phyloP scores from a whole-genome alignment of 2,888 invertebrate species.

The Tachina fera region DNA sequence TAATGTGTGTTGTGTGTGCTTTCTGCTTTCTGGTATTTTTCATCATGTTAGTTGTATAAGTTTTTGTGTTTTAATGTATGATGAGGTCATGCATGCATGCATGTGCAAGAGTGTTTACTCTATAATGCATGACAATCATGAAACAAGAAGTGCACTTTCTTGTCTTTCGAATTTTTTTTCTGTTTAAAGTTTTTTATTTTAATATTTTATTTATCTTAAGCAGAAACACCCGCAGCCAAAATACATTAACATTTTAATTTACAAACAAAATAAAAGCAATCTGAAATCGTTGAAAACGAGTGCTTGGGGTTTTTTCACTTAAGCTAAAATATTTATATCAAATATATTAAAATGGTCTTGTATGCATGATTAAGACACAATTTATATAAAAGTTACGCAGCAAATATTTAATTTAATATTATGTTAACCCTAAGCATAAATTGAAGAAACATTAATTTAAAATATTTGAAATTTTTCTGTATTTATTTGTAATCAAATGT shows the following conservation, averaged over 20 bases:
- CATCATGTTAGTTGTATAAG: conserved; percentile 42
- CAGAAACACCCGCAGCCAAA: conserved; percentile 54
- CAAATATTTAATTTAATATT: too few species aligned
- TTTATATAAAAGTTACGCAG: background rate
- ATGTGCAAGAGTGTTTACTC: conserved; percentile 31
- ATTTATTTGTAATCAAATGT: too few species aligned
- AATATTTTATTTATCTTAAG: conserved; percentile 27
- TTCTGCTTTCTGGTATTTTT: background rate
- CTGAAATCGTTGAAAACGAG: background rate
- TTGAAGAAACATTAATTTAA: background rate
- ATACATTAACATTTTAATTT: conserved; percentile 52
- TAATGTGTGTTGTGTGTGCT: conserved; percentile 13
- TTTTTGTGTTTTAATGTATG: conserved; percentile 52
- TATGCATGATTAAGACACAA: too few species aligned
- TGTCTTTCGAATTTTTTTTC: conserved; percentile 49
- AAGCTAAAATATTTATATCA: background rate
- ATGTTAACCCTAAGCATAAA: too few species aligned
- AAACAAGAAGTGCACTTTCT: conserved; percentile 63
- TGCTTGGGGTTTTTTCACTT: background rate
- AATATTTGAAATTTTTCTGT: too few species aligned
- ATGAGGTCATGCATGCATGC: conserved; percentile 62
- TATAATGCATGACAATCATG: conserved; percentile 59
- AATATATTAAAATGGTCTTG: too few species aligned
- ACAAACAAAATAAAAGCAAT: background rate
- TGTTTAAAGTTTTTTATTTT: background rate